These are phyloP conservation scores for Entomobrya proxima DNA, from an alignment of 2,888 invertebrate genomes.

Conservation along the genomic window DNA sequence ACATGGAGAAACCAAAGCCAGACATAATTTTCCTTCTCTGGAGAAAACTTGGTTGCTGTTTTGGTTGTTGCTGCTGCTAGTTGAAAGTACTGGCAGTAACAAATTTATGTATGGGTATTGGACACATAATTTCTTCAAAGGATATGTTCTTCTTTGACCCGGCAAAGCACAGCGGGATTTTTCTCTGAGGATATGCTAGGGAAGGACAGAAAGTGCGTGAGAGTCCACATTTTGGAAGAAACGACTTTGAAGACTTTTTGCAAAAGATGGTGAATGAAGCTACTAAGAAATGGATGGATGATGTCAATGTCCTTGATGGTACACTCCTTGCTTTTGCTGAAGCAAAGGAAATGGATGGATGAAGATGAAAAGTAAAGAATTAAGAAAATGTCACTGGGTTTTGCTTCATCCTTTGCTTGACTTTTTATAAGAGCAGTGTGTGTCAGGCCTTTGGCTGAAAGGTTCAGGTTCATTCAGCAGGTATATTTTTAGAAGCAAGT, in stretches of 20 bases:
- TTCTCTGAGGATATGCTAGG: background rate
- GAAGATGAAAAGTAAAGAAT: background rate
- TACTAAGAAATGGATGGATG: background rate
- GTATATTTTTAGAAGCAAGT: background rate
- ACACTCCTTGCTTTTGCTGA: too few species aligned
- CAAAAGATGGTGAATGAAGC: background rate
- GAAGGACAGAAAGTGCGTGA: slow-evolving; percentile 14
- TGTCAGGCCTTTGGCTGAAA: background rate
- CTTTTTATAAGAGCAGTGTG: too few species aligned
- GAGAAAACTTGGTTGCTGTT: background rate
- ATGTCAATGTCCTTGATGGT: slow-evolving; percentile 21
- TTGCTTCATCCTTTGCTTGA: slow-evolving; percentile 10
- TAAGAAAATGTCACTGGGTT: slow-evolving; percentile 31
- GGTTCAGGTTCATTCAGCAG: background rate
- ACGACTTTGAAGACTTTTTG: background rate
- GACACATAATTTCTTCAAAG: background rate
- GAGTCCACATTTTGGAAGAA: background rate
- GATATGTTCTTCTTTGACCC: background rate
- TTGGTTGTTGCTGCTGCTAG: background rate
- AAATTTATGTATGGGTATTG: background rate
- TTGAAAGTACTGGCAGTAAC: background rate
- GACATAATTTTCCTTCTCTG: background rate
- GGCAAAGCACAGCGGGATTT: background rate
- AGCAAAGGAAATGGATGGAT: background rate
- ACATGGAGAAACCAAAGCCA: background rate